Evolutionary conservation across 2,888 invertebrate species (phyloP), one percentile per base, ranked within the genome.

Genomic region (Metalampra italica): DNA sequence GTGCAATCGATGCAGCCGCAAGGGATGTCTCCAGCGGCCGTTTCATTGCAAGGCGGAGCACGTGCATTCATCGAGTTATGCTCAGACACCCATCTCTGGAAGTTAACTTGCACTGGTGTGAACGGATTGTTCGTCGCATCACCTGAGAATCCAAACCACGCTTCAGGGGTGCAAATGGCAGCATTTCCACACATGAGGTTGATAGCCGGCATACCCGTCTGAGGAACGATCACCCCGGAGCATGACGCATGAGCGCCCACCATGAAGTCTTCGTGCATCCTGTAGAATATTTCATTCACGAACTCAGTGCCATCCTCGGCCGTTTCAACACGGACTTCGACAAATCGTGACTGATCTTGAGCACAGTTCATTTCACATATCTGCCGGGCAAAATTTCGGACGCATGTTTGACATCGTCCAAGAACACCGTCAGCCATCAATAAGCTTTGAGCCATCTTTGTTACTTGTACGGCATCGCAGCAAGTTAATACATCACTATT

Each of bases 361-460:
- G 92, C 90, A 76, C 98, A 98, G 5, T 95, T 94, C 78, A 96
- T 91, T 57, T 94, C 92, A 71, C 98, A 98, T 59, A 95, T 93
- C 38, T 94, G 91, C 42, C 92, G 88, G 8, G 92, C 90, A 61
- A 97, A 92, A 74, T 98, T 98, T 51, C 91, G 84, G 1, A 91
- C 77, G 68, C 98, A 98, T 0, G 94, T 92, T 0, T 96, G 95
- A 71, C 98, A 98, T 39, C 97, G 90, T 3, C 92, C 91, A 22
- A 96, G 92, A 0, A 97, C 77, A 46, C 92, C 90, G 41, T 92
- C 92, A 0, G 95, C 94, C 53, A 93, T 78, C 1, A 74, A 57
- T 55, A 96, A 82, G 41, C 90, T 92, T 0, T 68, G 53, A 0
- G 90, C 76, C 87, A 94, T 90, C 1, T 71, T 74, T 0, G 51